Conservation (phyloP, 2,113 vertebrate species). For the Desmodus rotundus region DNA sequence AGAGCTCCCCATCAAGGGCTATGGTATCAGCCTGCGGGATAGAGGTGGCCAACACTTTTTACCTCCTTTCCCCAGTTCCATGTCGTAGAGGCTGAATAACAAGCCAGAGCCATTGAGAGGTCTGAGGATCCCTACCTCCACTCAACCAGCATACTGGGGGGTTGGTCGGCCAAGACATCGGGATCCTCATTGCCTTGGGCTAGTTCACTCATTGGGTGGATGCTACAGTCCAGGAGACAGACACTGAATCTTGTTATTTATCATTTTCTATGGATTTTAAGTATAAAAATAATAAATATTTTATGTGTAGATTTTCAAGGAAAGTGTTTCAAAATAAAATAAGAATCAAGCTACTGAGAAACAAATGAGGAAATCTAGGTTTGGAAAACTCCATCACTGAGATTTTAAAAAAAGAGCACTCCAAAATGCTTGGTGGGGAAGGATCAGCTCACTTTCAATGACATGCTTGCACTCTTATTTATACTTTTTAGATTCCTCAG, state of each 20-base stretch:
- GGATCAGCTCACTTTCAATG: neutral
- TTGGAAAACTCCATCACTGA: neutral
- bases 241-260: neutral
- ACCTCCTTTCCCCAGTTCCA: neutral
- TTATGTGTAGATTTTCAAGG: neutral
- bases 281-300: neutral
- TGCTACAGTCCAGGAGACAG: neutral
- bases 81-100: neutral
- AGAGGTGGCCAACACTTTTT: neutral
- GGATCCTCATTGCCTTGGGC: neutral
- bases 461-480: neutral
- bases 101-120: neutral
- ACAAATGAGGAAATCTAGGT: neutral
- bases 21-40: accelerated
- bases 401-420: neutral
- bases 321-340: neutral
- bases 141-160: accelerated
- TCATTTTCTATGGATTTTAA: neutral
- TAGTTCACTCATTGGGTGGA: neutral
- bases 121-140: neutral
- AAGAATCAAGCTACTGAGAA: neutral
- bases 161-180: neutral
- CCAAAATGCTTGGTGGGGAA: neutral
- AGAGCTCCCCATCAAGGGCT: accelerated
- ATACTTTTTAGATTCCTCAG: neutral